phyloP scores from a whole-genome alignment of 92 coral and sea anemone genomes.

The Epizoanthus illoricatus region DNA sequence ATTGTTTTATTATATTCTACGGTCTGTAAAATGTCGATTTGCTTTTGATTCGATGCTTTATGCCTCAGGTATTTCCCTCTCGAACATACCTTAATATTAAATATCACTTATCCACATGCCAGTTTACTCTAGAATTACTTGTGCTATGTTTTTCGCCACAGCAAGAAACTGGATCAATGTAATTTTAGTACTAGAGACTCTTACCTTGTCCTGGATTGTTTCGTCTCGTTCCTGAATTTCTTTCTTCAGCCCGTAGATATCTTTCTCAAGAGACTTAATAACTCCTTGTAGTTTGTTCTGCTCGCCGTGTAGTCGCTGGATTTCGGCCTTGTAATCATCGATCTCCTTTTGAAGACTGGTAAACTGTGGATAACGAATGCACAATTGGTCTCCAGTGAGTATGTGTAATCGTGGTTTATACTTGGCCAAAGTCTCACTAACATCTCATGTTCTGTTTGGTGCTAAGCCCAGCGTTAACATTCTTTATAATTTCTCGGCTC shows the following conservation, averaged over 20 bases:
- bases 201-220: slow-evolving; percentile 98
- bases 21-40: too few relatives aligned
- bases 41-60: too few relatives aligned
- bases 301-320: slow-evolving; percentile 94
- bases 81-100: too few relatives aligned
- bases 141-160: not conserved
- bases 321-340: slow-evolving; percentile 94
- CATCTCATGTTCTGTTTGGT: too few relatives aligned
- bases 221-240: slow-evolving; percentile 99
- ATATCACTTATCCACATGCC: too few relatives aligned
- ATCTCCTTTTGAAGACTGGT: slow-evolving; percentile 98
- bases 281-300: slow-evolving; percentile 98
- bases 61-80: too few relatives aligned
- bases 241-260: slow-evolving; percentile 96
- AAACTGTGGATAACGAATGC: slow-evolving; percentile 59
- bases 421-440: too few relatives aligned
- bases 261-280: slow-evolving; percentile 98
- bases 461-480: not conserved
- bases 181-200: not conserved
- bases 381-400: too few relatives aligned
- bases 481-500: not conserved
- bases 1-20: too few relatives aligned
- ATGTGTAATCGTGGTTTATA: too few relatives aligned
- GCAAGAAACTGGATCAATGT: not conserved
- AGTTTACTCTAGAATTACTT: not conserved